A percentile compares a stretch with the other conserved stretches of the same genome.
phyloP scores from a whole-genome alignment of 2,113 vertebrate genomes.

The Macroglossus sobrinus region DNA sequence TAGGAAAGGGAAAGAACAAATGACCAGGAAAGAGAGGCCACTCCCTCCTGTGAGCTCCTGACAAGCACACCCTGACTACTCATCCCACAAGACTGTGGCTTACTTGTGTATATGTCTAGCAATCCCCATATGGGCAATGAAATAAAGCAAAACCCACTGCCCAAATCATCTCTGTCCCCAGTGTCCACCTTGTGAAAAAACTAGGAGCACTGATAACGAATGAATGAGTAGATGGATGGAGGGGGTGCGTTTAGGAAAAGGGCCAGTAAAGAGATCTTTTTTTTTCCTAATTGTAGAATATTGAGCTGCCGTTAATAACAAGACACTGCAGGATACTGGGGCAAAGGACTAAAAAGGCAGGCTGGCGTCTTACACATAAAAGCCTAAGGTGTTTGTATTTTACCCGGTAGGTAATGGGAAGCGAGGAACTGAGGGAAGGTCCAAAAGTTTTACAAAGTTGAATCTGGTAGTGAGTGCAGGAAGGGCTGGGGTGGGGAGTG shows the following conservation, averaged over 20 bases:
- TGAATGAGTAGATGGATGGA: neutral
- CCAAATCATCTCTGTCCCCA: neutral
- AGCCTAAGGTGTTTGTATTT: neutral
- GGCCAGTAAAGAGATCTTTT: neutral
- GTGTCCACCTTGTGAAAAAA: neutral
- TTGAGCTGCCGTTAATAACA: neutral
- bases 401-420: neutral
- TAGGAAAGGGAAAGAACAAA: slow-evolving; percentile 26
- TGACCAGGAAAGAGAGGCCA: neutral
- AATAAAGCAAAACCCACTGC: neutral
- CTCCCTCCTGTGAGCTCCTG: neutral
- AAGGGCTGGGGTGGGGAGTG: neutral
- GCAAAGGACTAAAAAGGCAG: neutral
- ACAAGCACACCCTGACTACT: neutral
- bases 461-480: neutral
- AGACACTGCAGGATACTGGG: neutral
- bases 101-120: neutral
- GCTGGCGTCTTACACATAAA: neutral
- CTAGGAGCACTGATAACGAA: neutral
- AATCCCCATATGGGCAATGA: neutral
- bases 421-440: neutral
- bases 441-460: neutral
- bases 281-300: neutral
- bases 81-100: neutral
- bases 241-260: neutral